Evolutionary conservation across 2,797 vertebrate species (phyloP), one percentile per base, ranked within the genome.

Genomic region (Nyctalus aviator): DNA sequence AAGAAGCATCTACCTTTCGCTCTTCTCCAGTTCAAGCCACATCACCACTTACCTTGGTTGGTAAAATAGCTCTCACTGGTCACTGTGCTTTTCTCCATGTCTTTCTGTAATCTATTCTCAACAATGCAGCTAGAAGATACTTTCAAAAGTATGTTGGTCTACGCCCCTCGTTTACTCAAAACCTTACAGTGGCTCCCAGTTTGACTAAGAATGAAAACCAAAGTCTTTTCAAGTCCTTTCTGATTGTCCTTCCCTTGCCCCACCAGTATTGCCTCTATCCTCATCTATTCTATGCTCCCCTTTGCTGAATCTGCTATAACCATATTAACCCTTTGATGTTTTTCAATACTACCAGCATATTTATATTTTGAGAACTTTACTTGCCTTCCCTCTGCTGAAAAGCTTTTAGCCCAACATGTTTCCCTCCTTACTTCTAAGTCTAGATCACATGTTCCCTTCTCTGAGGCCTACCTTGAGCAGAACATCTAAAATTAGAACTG

Each of bases 191-290:
- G 81, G 13, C 37, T 71, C 10, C 32, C 20, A 23, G 17, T 59
- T 73, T 79, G 23, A n/a, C 44, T n/a, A 83, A 64, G 27, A 75
- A 27, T 69, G 50, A 77, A 53, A 46, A n/a, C 6, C 21, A 69
- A 27, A 88, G 41, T 64, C 30, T 55, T 62, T 46, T 14, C 44
- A 46, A 21, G 76, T 20, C 48, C 18, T 83, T 94, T 37, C 32
- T 48, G 8, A 44, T n/a, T 11, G 1, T 9, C 20, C 10, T 11
- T 13, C 8, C 11, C 3, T 77, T 13, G 0, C 23, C 44, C 6
- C 25, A 6, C 3, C 5, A 5, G 21, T 27, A 48, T 46, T 8
- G 0, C n/a, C 71, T 62, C 50, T 30, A 9, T 32, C n/a, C n/a
- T 87, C 23, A 27, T 17, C 8, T 53, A 7, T 46, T 55, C 62